These are phyloP conservation scores for Marasmarcha lunaedactyla DNA, from an alignment of 2,888 invertebrate species.

Conservation along the genomic window DNA sequence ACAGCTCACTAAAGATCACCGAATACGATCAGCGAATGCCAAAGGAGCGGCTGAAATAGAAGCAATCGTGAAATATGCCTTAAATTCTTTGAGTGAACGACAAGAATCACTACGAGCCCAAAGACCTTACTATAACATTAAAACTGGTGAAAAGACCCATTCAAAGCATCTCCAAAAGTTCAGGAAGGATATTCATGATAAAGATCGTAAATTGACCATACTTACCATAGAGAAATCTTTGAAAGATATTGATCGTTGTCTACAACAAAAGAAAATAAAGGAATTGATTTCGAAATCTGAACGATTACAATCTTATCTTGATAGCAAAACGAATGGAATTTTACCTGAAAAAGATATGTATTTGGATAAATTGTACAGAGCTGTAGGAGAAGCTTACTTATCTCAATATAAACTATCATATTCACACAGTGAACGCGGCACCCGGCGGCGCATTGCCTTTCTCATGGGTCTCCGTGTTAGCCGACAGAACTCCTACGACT, in stretches of 20 bases:
- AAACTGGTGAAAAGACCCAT: slow-evolving; percentile 49
- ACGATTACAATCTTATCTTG: slow-evolving; percentile 56
- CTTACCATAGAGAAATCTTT: slow-evolving; percentile 43
- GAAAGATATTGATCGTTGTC: slow-evolving; percentile 40
- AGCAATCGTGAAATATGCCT: slow-evolving; percentile 34
- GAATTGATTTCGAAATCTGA: slow-evolving; percentile 52
- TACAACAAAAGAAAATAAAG: slow-evolving; percentile 42
- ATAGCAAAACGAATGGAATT: slow-evolving; percentile 45
- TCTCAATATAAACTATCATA: slow-evolving; percentile 51
- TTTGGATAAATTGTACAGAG: slow-evolving; percentile 48
- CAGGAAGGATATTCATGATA: slow-evolving; percentile 37
- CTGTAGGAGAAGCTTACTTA: slow-evolving; percentile 54
- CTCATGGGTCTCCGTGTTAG: slow-evolving; percentile 54
- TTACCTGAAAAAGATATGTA: slow-evolving; percentile 52
- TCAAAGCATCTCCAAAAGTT: slow-evolving; percentile 49
- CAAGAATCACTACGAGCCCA: slow-evolving; percentile 57
- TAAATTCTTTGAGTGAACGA: slow-evolving; percentile 43
- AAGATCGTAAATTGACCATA: slow-evolving; percentile 46
- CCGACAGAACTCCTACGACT: slow-evolving; percentile 53
- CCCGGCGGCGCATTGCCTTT: slow-evolving; percentile 54
- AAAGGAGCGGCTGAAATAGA: slow-evolving; percentile 36
- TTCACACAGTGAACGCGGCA: slow-evolving; percentile 52
- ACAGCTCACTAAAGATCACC: slow-evolving; percentile 35
- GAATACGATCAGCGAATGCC: slow-evolving; percentile 48
- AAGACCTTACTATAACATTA: slow-evolving; percentile 56